Conservation (phyloP, 2,888 invertebrate species). For the Trichopoda pennipes region DNA sequence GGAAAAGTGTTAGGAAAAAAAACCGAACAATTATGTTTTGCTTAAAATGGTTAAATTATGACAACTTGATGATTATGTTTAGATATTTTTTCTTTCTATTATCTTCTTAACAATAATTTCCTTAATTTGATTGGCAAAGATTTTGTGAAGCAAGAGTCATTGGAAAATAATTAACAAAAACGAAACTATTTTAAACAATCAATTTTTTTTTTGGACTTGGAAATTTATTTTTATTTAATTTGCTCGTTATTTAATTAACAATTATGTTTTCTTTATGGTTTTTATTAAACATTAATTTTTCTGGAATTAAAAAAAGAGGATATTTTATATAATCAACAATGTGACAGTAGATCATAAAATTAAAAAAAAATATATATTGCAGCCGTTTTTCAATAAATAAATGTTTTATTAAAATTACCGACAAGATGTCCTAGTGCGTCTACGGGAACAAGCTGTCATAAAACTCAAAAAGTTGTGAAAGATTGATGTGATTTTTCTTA, state of each 20-base stretch:
- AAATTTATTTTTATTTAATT: neutral
- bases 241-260: neutral
- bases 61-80: conserved; percentile 37
- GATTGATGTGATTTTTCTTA: too few species aligned
- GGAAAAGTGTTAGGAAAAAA: conserved; percentile 61
- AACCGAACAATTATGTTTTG: conserved; percentile 25
- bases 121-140: neutral
- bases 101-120: conserved; percentile 4
- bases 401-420: too few species aligned
- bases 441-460: too few species aligned
- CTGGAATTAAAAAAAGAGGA: too few species aligned
- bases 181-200: neutral
- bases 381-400: too few species aligned
- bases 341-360: too few species aligned
- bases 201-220: conserved; percentile 5
- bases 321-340: too few species aligned
- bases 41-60: conserved; percentile 53
- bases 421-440: too few species aligned
- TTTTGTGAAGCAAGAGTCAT: conserved; percentile 3
- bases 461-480: too few species aligned
- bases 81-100: neutral
- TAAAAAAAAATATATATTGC: too few species aligned
- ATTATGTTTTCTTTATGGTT: neutral
- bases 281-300: neutral
- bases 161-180: neutral